These are phyloP conservation scores for Ataeniobius toweri DNA, from an alignment of 2,797 vertebrate species.

Conservation along the genomic window DNA sequence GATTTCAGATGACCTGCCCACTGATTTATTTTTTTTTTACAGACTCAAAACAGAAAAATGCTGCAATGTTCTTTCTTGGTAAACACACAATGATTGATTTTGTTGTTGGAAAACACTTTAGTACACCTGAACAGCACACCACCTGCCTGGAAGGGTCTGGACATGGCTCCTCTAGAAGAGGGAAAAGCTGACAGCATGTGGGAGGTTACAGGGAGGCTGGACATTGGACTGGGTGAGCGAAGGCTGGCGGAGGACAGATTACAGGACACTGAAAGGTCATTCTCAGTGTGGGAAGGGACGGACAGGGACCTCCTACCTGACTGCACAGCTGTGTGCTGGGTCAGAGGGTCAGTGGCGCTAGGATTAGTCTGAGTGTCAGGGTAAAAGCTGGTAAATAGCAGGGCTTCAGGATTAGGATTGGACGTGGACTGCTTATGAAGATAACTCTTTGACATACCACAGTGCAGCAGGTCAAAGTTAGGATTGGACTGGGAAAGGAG, in stretches of 20 bases:
- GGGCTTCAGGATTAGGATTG: constrained; percentile 31
- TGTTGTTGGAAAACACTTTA: constrained; percentile 13
- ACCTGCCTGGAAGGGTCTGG: constrained; percentile 68
- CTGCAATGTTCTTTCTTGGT: constrained; percentile 32
- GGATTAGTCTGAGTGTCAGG: constrained; percentile 52
- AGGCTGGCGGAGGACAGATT: constrained; percentile 20
- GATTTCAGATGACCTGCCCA: neutral
- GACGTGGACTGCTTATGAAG: constrained; percentile 38
- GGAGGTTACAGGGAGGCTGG: constrained; percentile 42
- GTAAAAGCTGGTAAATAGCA: constrained; percentile 28
- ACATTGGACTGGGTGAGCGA: constrained; percentile 18
- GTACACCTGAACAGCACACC: constrained; percentile 23
- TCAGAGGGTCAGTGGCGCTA: constrained; percentile 30
- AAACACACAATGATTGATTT: constrained; percentile 16
- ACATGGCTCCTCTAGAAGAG: constrained; percentile 41
- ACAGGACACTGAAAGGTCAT: constrained; percentile 18
- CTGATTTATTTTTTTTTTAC: neutral
- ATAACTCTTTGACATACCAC: constrained; percentile 29
- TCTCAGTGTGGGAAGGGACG: constrained; percentile 26
- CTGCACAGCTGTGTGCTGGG: constrained; percentile 26
- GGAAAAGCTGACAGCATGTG: constrained; percentile 7
- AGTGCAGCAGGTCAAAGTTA: constrained; percentile 34
- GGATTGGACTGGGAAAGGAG: constrained; percentile 38
- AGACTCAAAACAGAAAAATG: constrained; percentile 2
- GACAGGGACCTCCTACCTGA: constrained; percentile 47